Conservation (phyloP, 2,797 vertebrate species). For the Sylvilagus floridanus region DNA sequence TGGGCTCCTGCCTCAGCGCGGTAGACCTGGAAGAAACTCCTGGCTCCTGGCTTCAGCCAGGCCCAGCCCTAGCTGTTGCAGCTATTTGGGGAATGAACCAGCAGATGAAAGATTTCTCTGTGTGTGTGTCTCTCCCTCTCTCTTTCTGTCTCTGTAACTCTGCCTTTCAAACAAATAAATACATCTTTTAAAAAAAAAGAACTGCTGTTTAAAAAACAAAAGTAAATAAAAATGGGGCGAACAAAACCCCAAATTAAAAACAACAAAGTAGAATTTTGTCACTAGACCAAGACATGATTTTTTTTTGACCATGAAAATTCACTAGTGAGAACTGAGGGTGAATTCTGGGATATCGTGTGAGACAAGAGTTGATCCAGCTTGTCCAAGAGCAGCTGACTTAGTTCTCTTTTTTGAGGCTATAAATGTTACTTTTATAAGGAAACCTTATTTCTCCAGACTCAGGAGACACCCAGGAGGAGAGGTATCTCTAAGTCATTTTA, state of each 20-base stretch:
- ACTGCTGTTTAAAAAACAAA: neutral
- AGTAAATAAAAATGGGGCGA: neutral
- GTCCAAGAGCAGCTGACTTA: conserved; percentile 63
- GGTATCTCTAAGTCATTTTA: conserved; percentile 57
- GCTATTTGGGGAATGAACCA: no score
- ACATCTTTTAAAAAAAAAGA: no score
- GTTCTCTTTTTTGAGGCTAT: conserved; percentile 52
- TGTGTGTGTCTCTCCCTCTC: no score
- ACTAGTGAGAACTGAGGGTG: conserved; percentile 53
- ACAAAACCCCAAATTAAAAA: neutral
- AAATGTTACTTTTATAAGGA: conserved; percentile 54
- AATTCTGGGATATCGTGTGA: neutral
- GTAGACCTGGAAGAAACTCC: no score
- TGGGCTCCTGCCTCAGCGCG: no score
- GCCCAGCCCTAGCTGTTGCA: no score
- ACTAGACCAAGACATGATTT: conserved; percentile 32
- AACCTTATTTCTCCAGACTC: conserved; percentile 54
- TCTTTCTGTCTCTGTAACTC: no score
- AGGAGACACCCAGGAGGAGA: conserved; percentile 36
- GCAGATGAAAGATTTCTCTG: no score
- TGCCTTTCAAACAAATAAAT: no score
- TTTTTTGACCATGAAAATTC: conserved; percentile 18
- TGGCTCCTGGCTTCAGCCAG: no score
- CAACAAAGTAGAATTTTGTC: neutral
- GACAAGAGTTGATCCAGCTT: conserved; percentile 32